Conservation (phyloP, 2,113 vertebrate species). For the Xenus cinereus region DNA sequence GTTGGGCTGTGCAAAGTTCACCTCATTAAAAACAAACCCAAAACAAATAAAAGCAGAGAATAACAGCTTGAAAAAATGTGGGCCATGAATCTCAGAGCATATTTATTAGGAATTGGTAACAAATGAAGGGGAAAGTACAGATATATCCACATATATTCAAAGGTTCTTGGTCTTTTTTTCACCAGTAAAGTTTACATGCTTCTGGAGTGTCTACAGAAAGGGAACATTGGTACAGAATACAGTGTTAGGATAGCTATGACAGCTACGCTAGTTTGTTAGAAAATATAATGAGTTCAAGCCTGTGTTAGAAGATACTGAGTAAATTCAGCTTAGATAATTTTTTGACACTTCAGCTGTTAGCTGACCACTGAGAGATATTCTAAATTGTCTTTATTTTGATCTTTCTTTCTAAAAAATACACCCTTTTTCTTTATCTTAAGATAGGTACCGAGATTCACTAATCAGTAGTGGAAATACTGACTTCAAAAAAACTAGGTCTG, state of each 20-base stretch:
- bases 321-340: not conserved
- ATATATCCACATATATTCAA: not conserved
- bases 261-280: not conserved
- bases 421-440: not conserved
- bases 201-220: not conserved
- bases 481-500: not conserved
- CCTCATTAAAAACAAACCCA: conserved; percentile 56
- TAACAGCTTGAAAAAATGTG: not conserved
- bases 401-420: not conserved
- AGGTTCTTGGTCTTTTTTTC: not conserved
- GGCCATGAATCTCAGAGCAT: not conserved
- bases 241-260: not conserved
- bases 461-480: not conserved
- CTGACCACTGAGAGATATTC: not conserved
- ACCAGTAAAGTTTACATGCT: not conserved
- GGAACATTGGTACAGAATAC: not conserved
- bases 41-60: conserved; percentile 22
- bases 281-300: not conserved
- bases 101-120: not conserved
- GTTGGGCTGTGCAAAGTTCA: conserved; percentile 37
- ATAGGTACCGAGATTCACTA: not conserved
- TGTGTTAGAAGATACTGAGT: not conserved
- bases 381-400: not conserved
- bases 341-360: not conserved
- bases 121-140: not conserved